Evolutionary conservation across 2,797 vertebrate species (phyloP).

Genomic region (Sebastes hopkinsi): DNA sequence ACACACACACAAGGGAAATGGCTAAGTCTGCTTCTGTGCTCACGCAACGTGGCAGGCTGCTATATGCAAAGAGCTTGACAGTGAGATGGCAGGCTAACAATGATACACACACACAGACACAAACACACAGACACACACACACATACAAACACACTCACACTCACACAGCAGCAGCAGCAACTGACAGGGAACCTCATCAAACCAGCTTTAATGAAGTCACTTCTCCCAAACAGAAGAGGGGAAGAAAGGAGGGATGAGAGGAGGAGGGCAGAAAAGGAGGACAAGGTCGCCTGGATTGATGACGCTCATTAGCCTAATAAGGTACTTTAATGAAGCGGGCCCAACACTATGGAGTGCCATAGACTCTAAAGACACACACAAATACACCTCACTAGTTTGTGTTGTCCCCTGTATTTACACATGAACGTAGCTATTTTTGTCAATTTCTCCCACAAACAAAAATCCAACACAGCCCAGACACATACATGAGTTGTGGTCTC

Average conservation of each 20-base stretch:
- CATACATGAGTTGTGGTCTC: not conserved
- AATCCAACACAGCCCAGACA: not conserved
- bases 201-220: constrained; percentile 80
- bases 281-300: constrained; percentile 82
- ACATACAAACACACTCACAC: constrained; percentile 24
- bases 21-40: constrained; percentile 58
- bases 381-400: constrained; percentile 60
- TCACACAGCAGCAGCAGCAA: constrained; percentile 30
- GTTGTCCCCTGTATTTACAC: constrained; percentile 22
- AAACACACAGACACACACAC: constrained; percentile 19
- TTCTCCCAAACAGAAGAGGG: constrained; percentile 69
- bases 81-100: constrained; percentile 73
- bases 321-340: constrained; percentile 78
- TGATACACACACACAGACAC: constrained; percentile 24
- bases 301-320: constrained; percentile 82
- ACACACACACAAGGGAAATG: constrained; percentile 53
- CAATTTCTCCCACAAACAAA: not conserved
- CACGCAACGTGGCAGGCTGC: constrained; percentile 59
- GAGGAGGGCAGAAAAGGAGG: constrained; percentile 71
- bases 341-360: constrained; percentile 60
- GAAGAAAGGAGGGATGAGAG: constrained; percentile 60
- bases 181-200: constrained; percentile 79
- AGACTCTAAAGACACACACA: constrained; percentile 38
- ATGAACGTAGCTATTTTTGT: constrained; percentile 8
- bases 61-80: constrained; percentile 71